These are phyloP conservation scores for Porites divaricata DNA, from an alignment of 92 coral and sea anemone genomes.

Conservation along the genomic window DNA sequence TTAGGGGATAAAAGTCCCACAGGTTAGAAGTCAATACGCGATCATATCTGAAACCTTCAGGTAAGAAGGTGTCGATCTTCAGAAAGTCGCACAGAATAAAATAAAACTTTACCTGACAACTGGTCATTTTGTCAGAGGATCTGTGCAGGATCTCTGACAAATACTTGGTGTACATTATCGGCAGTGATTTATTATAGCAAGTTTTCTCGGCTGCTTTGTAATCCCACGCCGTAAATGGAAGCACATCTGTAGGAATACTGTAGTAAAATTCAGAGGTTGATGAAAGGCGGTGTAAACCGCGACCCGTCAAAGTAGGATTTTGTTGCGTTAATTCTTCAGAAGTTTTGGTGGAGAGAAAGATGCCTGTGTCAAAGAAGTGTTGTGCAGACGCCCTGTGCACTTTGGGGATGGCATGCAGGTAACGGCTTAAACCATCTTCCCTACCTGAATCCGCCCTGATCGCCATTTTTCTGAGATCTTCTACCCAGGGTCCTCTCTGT, in stretches of 20 bases:
- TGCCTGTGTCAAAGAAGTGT: slow-evolving; percentile 64
- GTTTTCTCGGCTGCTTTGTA: slow-evolving; percentile 53
- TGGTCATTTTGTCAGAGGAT: slow-evolving; percentile 24
- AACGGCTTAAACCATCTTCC: slow-evolving; percentile 36
- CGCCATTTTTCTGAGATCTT: slow-evolving; percentile 30
- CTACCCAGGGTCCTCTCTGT: slow-evolving; percentile 25
- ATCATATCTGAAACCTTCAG: slow-evolving; percentile 50
- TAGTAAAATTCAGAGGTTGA: slow-evolving; percentile 28
- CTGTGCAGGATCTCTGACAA: slow-evolving; percentile 46
- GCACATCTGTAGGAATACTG: slow-evolving; percentile 24
- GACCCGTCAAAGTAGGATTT: slow-evolving; percentile 76
- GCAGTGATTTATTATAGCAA: slow-evolving; percentile 37
- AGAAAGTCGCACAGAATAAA: slow-evolving; percentile 55
- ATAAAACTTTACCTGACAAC: slow-evolving; percentile 49
- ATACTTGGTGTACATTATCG: slow-evolving; percentile 61
- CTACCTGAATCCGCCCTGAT: slow-evolving; percentile 17
- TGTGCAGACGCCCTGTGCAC: slow-evolving; percentile 57
- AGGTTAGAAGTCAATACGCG: slow-evolving; percentile 74
- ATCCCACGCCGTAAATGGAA: slow-evolving; percentile 82
- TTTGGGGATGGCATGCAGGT: no score
- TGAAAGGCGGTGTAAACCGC: background rate
- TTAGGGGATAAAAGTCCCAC: slow-evolving; percentile 60
- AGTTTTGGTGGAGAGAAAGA: slow-evolving; percentile 28
- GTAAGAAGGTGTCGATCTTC: slow-evolving; percentile 49
- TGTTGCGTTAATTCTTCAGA: slow-evolving; percentile 29